Evolutionary conservation across 2,113 vertebrate genomes (phyloP), one percentile per base, ranked within the genome.

Genomic region (Amphiprion percula): DNA sequence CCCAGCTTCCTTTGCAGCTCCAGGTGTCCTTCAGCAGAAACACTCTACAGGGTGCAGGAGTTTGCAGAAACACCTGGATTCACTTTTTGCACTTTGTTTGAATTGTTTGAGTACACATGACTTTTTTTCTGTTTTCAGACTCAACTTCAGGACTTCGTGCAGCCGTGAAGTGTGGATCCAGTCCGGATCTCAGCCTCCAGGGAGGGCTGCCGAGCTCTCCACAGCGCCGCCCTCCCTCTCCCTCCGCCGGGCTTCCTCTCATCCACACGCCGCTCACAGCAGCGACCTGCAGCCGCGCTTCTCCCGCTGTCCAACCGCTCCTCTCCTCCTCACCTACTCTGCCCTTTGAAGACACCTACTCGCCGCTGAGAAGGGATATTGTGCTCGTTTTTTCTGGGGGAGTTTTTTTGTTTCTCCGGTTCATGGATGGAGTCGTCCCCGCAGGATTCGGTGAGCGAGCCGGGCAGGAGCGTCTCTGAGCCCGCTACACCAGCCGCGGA

Each of bases 361-460:
- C 17, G 58, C 58, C 6, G n/a, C 49, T 1, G 15, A 68, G 30
- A 16, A 19, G 47, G 33, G 61, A 37, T 12, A n/a, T 41, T 44
- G 47, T 5, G 2, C 56, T 23, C 23, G 10, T 63, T 14, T 4
- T 8, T 47, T 67, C 30, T 23, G 12, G 17, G 19, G 66, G 50
- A 50, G 49, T 63, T 62, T 68, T 15, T 26, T 26, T 30, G n/a
- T 26, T 5, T 30, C 49, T 16, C 19, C 60, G 64, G 62, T 58
- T 76, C 12, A n/a, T 71, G 74, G 33, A 96, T 96, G 96, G 96
- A 96, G 92, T 93, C 95, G 87, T 93, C 95, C 83, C 91, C 93
- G 92, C 94, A 93, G 85, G 94, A 95, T 90, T 91, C 94, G 59
- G 89, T 78, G 88, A 95, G 90, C 90, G 94, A 87, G 62, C 69